These are phyloP conservation scores for Liodrosophila aerea DNA, from an alignment of 2,888 invertebrate species.

Conservation along the genomic window DNA sequence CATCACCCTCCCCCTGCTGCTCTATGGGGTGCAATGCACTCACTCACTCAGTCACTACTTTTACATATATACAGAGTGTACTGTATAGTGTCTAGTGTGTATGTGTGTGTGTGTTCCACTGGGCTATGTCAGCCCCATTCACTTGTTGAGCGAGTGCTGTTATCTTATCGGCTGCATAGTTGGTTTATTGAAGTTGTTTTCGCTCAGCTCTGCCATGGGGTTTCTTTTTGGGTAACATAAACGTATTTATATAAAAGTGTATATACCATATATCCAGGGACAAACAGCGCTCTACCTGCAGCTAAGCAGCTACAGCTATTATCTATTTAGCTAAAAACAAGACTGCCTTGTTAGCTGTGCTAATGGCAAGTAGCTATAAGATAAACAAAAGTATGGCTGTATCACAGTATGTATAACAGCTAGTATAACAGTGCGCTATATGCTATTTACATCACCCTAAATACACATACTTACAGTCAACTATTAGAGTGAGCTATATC, in stretches of 20 bases:
- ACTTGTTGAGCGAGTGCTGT: constrained; percentile 70
- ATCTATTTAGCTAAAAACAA: constrained; percentile 25
- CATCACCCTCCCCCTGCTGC: constrained; percentile 9
- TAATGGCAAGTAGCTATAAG: not conserved
- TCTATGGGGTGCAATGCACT: constrained; percentile 54
- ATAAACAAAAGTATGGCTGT: too few relatives aligned
- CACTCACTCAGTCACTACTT: constrained; percentile 22
- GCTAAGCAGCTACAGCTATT: constrained; percentile 32
- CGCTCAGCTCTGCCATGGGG: constrained; percentile 11
- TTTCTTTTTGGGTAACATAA: constrained; percentile 13
- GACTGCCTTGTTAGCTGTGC: constrained; percentile 1
- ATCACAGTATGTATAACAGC: too few relatives aligned
- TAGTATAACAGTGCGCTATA: too few relatives aligned
- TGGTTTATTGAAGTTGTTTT: constrained; percentile 60
- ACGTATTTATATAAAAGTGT: not conserved
- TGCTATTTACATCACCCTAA: not conserved
- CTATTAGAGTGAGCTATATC: too few relatives aligned
- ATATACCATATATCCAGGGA: constrained; percentile 30
- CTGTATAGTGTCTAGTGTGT: not conserved
- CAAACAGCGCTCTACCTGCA: constrained; percentile 35
- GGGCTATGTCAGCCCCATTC: constrained; percentile 50
- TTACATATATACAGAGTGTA: constrained; percentile 6
- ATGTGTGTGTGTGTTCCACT: constrained; percentile 9
- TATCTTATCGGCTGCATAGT: constrained; percentile 64
- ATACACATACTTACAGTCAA: not conserved